Conservation (phyloP, 2,113 vertebrate species). For the Spheniscus mendiculus region DNA sequence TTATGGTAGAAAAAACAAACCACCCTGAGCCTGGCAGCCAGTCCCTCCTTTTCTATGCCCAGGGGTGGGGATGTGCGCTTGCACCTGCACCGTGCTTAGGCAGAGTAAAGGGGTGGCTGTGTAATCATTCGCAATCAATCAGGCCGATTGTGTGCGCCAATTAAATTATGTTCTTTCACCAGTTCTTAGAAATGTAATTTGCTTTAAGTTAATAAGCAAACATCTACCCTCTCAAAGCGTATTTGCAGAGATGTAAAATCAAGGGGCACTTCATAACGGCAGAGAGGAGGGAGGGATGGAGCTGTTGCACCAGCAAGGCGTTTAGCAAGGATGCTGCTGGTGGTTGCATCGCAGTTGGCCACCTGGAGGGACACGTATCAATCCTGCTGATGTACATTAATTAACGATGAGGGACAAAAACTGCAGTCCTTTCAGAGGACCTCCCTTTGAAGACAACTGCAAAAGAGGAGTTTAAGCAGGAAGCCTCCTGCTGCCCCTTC, state of each 20-base stretch:
- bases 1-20: neutral
- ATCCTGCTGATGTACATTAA: too few relatives aligned
- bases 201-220: slow-evolving; percentile 21
- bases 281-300: neutral
- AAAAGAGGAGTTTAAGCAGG: neutral
- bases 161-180: slow-evolving; percentile 21
- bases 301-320: neutral
- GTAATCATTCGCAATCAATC: neutral
- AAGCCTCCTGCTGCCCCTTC: accelerated
- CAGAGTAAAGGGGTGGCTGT: neutral
- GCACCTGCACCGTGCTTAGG: neutral
- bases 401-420: neutral
- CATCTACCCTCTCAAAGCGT: neutral
- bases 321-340: neutral
- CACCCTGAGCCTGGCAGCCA: neutral
- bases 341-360: accelerated
- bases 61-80: neutral
- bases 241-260: slow-evolving; percentile 4
- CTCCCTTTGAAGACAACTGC: neutral
- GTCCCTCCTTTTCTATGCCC: neutral
- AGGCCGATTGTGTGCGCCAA: accelerated
- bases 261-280: neutral
- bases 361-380: neutral
- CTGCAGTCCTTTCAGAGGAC: neutral
- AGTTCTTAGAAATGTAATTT: slow-evolving; percentile 29